Conservation (phyloP, 2,888 invertebrate species). For the Eristalis tenax region DNA sequence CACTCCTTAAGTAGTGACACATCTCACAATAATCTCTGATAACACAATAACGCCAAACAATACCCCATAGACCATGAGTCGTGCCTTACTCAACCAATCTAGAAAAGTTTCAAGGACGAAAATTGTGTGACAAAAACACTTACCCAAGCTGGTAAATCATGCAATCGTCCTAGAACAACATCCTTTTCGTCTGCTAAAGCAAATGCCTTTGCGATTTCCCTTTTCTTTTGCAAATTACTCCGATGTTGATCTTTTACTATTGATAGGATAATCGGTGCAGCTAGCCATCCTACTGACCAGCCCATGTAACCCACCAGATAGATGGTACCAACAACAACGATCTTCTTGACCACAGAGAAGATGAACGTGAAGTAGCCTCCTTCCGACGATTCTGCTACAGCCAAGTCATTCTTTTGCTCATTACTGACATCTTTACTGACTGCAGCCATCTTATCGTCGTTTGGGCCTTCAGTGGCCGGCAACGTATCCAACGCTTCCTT, state of each 20-base stretch:
- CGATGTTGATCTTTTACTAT: constrained; percentile 91
- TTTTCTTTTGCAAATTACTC: constrained; percentile 87
- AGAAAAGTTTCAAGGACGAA: background rate
- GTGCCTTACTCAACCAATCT: background rate
- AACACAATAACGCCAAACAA: background rate
- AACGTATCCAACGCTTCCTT: constrained; percentile 37
- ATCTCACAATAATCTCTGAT: background rate
- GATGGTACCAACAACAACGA: constrained; percentile 88
- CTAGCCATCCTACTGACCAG: constrained; percentile 91
- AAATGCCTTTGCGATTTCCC: constrained; percentile 89
- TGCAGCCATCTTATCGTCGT: constrained; percentile 47
- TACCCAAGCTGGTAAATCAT: constrained; percentile 97
- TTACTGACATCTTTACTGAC: constrained; percentile 63
- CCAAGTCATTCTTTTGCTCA: constrained; percentile 27
- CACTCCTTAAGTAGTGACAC: background rate
- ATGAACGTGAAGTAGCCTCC: constrained; percentile 84
- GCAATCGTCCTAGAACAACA: constrained; percentile 91
- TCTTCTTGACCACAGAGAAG: constrained; percentile 86
- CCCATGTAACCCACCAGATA: constrained; percentile 93
- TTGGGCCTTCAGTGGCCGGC: constrained; percentile 10
- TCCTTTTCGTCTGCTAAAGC: constrained; percentile 92
- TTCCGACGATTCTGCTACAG: constrained; percentile 35
- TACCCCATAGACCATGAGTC: too few relatives aligned
- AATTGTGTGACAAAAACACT: constrained; percentile 76
- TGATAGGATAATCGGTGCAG: constrained; percentile 89